phyloP scores from a whole-genome alignment of 2,888 invertebrate genomes.

The Alcis repandata region DNA sequence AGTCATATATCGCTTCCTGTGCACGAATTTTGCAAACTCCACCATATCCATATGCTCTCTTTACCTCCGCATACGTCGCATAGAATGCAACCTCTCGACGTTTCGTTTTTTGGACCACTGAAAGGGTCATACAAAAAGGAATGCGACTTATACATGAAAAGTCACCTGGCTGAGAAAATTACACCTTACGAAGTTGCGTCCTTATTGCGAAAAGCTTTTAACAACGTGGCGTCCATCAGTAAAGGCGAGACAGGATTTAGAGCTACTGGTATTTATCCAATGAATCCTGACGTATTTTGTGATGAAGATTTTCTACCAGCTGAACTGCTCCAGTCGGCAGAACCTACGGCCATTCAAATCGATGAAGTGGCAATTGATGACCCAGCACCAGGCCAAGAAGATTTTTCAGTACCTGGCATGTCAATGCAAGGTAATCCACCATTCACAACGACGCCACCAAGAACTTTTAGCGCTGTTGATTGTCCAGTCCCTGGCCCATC shows the following conservation, averaged over 20 bases:
- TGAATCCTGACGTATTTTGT: slow-evolving; percentile 1
- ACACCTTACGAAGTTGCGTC: slow-evolving; percentile 40
- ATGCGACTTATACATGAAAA: slow-evolving; percentile 31
- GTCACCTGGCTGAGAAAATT: slow-evolving; percentile 25
- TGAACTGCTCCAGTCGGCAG: too few relatives aligned
- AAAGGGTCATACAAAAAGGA: slow-evolving; percentile 35
- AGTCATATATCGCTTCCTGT: slow-evolving; percentile 49
- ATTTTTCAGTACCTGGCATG: background rate
- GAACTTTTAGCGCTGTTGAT: too few relatives aligned
- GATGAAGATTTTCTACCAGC: slow-evolving; percentile 1
- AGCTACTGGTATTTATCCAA: slow-evolving; percentile 4
- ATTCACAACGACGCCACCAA: too few relatives aligned
- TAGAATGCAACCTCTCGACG: slow-evolving; percentile 48
- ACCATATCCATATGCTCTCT: slow-evolving; percentile 34
- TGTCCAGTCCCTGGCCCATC: too few relatives aligned
- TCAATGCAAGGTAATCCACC: too few relatives aligned
- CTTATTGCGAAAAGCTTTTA: slow-evolving; percentile 37
- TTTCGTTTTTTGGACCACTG: slow-evolving; percentile 42
- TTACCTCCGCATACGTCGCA: slow-evolving; percentile 50
- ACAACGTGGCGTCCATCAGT: background rate
- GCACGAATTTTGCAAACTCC: slow-evolving; percentile 48
- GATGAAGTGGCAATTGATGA: background rate
- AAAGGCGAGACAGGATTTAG: slow-evolving; percentile 3
- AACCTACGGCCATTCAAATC: too few relatives aligned
- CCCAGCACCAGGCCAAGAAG: background rate